These are phyloP conservation scores for Dioctria rufipes DNA, from an alignment of 2,888 invertebrate species.

Conservation along the genomic window DNA sequence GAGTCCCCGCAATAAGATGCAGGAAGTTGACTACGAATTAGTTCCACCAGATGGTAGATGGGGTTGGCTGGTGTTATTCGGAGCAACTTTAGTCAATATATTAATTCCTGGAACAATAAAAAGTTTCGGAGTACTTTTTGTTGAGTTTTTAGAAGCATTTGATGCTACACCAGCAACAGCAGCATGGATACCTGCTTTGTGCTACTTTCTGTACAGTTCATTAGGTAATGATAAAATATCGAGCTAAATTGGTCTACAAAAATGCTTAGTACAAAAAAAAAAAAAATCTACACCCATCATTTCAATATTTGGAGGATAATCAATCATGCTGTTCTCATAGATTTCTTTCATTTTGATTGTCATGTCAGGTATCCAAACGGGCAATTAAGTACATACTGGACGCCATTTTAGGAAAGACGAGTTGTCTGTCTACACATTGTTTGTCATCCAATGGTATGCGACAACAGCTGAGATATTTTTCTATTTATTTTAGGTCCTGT, in stretches of 20 bases:
- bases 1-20: constrained; percentile 4
- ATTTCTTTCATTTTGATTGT: constrained; percentile 56
- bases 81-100: constrained; percentile 87
- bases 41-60: constrained; percentile 88
- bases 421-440: constrained; percentile 48
- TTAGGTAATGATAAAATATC: constrained; percentile 75
- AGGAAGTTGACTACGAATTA: constrained; percentile 76
- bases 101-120: constrained; percentile 90
- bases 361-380: constrained; percentile 57
- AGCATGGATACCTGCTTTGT: constrained; percentile 88
- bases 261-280: not conserved
- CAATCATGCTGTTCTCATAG: constrained; percentile 55
- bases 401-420: constrained; percentile 49
- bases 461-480: constrained; percentile 51
- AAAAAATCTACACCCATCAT: constrained; percentile 4
- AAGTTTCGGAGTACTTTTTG: constrained; percentile 88
- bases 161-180: constrained; percentile 81
- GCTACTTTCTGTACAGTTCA: constrained; percentile 91
- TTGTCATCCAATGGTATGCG: constrained; percentile 54
- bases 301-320: constrained; percentile 43
- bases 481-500: constrained; percentile 78
- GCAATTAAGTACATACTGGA: constrained; percentile 39
- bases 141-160: constrained; percentile 87
- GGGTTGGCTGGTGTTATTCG: constrained; percentile 85
- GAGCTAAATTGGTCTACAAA: constrained; percentile 18